A percentile compares a stretch with the other conserved stretches of the same genome.
phyloP scores from a whole-genome alignment of 2,888 invertebrate species.

The Thecophora atra region DNA sequence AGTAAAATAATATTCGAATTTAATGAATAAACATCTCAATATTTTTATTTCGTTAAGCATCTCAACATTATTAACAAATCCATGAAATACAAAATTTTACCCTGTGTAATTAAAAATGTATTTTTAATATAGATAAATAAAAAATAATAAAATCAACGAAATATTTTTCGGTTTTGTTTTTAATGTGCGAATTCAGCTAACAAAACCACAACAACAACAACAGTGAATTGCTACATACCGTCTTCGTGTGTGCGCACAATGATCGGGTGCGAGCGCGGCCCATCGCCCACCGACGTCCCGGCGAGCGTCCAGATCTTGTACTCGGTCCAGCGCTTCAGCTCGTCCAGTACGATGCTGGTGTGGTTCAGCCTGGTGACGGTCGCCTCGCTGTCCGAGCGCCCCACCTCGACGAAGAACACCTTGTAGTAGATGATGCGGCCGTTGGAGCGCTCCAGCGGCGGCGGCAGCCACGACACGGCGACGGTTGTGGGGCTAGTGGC shows the following conservation, averaged over 20 bases:
- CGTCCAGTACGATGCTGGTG: slow-evolving; percentile 84
- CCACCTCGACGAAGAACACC: slow-evolving; percentile 87
- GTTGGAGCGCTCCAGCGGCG: slow-evolving; percentile 88
- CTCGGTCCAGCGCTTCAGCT: slow-evolving; percentile 93
- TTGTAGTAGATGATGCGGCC: slow-evolving; percentile 95
- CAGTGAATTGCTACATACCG: slow-evolving; percentile 81
- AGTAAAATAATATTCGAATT: too few relatives aligned
- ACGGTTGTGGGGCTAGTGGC: slow-evolving; percentile 90
- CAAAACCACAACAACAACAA: slow-evolving; percentile 6
- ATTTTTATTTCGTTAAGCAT: too few relatives aligned
- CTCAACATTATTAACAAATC: too few relatives aligned
- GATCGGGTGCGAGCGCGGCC: slow-evolving; percentile 91
- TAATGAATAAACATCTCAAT: too few relatives aligned
- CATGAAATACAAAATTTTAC: not conserved
- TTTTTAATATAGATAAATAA: not conserved
- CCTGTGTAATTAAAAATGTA: not conserved
- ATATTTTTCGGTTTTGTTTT: not conserved
- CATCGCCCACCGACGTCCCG: slow-evolving; percentile 95
- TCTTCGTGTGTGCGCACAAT: slow-evolving; percentile 96
- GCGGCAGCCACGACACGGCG: slow-evolving; percentile 91
- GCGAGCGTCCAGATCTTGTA: slow-evolving; percentile 97
- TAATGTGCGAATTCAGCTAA: not conserved
- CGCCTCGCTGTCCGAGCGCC: slow-evolving; percentile 85
- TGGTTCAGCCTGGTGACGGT: slow-evolving; percentile 81
- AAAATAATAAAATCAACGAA: not conserved